Evolutionary conservation across 2,797 vertebrate genomes (phyloP), one percentile per base, ranked within the genome.

Genomic region (Enteromius trimaculatus): DNA sequence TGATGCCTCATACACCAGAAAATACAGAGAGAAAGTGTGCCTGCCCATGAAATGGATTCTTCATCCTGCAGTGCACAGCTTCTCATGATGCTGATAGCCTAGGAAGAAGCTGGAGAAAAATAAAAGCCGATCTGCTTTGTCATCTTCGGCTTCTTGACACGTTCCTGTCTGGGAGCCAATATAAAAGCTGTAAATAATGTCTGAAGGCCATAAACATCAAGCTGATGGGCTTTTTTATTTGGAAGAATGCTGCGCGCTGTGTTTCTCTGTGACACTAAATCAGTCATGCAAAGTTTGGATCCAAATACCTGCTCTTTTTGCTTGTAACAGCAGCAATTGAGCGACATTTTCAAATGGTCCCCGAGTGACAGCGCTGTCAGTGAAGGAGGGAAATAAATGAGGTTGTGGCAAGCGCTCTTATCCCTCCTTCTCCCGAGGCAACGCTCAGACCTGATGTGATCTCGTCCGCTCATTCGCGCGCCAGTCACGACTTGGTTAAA

Each of bases 341-440:
- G 55, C 26, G 79, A 85, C 71, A 47, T 65, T 86, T 80, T 68
- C 82, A 82, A 88, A 75, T 64, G 64, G 84, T 86, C 74, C 66
- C 82, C 81, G 84, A 92, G 83, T 88, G 89, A 91, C 88, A 89
- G 88, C n/a, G 6, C 82, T 82, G 88, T 90, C 86, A 88, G 78
- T 26, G 53, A 84, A 82, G n/a, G 19, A 70, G 49, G 81, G 78
- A 89, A 82, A 89, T 86, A 86, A 85, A 91, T 80, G 88, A 86
- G 88, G 90, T 89, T 90, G 82, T 69, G 82, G 88, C 79, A 76
- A 87, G 77, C 77, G 55, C 21, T 82, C 70, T 82, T 84, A 83
- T 81, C 58, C 14, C 60, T 55, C 80, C 8, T 64, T 83, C 82
- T 87, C 62, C 29, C 6, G 21, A 81, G 65, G 64, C 81, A 53